Percentiles rank a stretch among this genome's conserved stretches.
phyloP scores from a whole-genome alignment of 2,113 vertebrate genomes.

The Brachyhypopomus occidentalis region DNA sequence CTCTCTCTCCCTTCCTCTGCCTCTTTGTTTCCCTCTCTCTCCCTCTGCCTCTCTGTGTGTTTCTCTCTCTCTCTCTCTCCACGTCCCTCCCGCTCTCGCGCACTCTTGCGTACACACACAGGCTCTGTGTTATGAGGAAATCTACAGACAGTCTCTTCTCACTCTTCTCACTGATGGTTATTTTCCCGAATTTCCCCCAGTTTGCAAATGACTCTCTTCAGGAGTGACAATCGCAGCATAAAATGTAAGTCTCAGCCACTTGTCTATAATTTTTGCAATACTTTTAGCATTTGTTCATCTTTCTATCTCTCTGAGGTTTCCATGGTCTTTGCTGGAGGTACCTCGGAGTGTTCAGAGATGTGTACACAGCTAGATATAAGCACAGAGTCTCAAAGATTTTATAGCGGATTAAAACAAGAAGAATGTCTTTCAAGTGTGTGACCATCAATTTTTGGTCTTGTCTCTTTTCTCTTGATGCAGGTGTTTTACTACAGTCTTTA shows the following conservation, averaged over 20 bases:
- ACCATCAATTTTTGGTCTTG: background rate
- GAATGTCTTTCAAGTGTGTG: background rate
- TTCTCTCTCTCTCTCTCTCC: background rate
- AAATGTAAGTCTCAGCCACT: conserved; percentile 36
- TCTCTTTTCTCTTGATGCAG: background rate
- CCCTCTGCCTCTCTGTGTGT: conserved; percentile 7
- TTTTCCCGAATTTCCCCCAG: background rate
- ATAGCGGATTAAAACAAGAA: background rate
- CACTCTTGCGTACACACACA: conserved; percentile 16
- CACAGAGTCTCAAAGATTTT: background rate
- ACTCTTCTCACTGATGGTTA: background rate
- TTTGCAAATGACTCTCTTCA: conserved; percentile 33
- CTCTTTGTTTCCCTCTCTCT: conserved; percentile 14
- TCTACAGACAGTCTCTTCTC: background rate
- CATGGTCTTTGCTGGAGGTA: background rate
- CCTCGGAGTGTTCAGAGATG: background rate
- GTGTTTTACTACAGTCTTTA: background rate
- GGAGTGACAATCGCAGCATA: conserved; percentile 35
- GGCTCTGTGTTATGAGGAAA: background rate
- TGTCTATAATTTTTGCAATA: background rate
- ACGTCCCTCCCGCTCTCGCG: background rate
- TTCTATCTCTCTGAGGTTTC: background rate
- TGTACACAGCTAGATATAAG: background rate
- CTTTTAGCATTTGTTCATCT: conserved; percentile 8
- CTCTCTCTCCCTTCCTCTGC: background rate